Percentiles rank a stretch among this genome's conserved stretches.
phyloP scores from a whole-genome alignment of 1,140 invertebrate genomes.

The Zophobas atratus region DNA sequence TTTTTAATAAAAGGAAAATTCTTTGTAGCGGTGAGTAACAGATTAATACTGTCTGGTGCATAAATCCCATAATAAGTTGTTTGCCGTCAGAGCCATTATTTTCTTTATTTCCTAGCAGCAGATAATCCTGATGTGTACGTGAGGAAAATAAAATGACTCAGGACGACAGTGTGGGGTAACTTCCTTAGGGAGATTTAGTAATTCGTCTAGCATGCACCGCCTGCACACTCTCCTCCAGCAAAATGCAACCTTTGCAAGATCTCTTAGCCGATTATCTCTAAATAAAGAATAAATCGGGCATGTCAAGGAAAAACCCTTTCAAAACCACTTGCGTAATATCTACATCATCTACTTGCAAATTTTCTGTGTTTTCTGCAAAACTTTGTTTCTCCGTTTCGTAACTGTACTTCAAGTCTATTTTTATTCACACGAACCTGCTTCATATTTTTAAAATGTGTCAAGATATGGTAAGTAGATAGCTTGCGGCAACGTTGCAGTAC shows the following conservation, averaged over 20 bases:
- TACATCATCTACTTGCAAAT: constrained; percentile 32
- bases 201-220: constrained; percentile 26
- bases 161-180: constrained; percentile 18
- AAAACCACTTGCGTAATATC: constrained; percentile 12
- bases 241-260: constrained; percentile 32
- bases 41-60: constrained; percentile 17
- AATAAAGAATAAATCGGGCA: constrained; percentile 37
- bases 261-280: constrained; percentile 37
- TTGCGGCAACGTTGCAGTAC: constrained; percentile 3
- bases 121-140: constrained; percentile 40
- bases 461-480: constrained; percentile 19
- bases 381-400: constrained; percentile 22
- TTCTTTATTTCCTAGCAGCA: constrained; percentile 26
- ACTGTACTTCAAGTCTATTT: constrained; percentile 26
- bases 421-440: constrained; percentile 21
- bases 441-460: constrained; percentile 29
- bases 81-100: constrained; percentile 27
- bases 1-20: constrained; percentile 9
- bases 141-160: constrained; percentile 24
- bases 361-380: constrained; percentile 14
- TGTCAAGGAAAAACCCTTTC: constrained; percentile 22
- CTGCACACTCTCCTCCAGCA: constrained; percentile 23
- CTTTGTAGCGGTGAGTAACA: background rate
- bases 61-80: constrained; percentile 42
- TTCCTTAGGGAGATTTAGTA: constrained; percentile 34